phyloP scores from a whole-genome alignment of 2,888 invertebrate species.

The Lucinisca nassula region DNA sequence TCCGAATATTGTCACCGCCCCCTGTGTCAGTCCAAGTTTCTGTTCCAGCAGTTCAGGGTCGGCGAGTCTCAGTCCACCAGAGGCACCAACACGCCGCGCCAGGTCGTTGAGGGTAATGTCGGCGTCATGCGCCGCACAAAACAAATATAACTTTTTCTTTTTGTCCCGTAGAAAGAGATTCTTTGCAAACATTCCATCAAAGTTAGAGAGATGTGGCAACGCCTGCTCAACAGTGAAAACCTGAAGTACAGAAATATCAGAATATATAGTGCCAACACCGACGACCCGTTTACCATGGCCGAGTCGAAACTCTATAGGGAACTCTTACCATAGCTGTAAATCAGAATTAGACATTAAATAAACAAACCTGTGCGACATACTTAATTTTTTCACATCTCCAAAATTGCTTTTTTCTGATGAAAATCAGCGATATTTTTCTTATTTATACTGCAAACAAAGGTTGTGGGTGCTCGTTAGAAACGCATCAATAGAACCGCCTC shows the following conservation, averaged over 20 bases:
- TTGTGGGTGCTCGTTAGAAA: no score
- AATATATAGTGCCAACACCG: no score
- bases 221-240: constrained; percentile 88
- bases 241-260: constrained; percentile 70
- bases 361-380: no score
- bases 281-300: no score
- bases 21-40: constrained; percentile 86
- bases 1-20: constrained; percentile 87
- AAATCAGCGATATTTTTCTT: no score
- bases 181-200: constrained; percentile 85
- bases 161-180: constrained; percentile 88
- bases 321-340: no score
- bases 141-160: constrained; percentile 86
- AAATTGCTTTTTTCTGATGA: no score
- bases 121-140: constrained; percentile 85
- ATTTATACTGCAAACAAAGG: no score
- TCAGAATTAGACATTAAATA: no score
- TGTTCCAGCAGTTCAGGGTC: constrained; percentile 83
- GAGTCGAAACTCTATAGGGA: no score
- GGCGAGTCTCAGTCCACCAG: constrained; percentile 87
- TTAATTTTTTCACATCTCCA: no score
- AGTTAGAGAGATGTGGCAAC: constrained; percentile 79
- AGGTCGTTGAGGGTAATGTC: constrained; percentile 85
- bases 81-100: constrained; percentile 82
- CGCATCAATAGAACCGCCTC: no score